These are phyloP conservation scores for Sphenopsis melanotis DNA, from an alignment of 2,797 vertebrate genomes.

Conservation along the genomic window DNA sequence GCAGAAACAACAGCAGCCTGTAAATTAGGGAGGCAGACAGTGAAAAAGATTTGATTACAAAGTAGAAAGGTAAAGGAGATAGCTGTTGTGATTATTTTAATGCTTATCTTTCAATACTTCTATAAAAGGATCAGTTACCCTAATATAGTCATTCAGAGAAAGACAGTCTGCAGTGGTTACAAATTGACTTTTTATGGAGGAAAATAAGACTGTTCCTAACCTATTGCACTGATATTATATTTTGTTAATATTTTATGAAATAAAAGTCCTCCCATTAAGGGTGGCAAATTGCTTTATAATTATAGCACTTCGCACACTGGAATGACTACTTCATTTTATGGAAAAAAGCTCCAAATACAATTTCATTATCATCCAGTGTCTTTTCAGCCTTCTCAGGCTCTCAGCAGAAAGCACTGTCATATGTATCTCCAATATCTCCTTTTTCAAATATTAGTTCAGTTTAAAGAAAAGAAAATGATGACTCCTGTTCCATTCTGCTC, in stretches of 20 bases:
- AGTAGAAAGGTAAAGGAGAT: background rate
- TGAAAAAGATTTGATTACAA: constrained; percentile 31
- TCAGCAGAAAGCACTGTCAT: background rate
- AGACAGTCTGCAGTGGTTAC: constrained; percentile 58
- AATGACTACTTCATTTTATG: constrained; percentile 70
- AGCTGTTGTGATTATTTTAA: constrained; percentile 28
- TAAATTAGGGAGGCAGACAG: background rate
- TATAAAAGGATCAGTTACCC: constrained; percentile 30
- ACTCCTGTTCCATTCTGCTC: background rate
- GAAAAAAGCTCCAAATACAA: constrained; percentile 65
- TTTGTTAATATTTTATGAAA: constrained; percentile 84
- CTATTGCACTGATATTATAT: constrained; percentile 78
- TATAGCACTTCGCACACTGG: constrained; percentile 72
- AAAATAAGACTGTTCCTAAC: constrained; percentile 77
- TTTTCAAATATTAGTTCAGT: constrained; percentile 65
- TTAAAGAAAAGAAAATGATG: constrained; percentile 26
- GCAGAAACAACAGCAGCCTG: background rate
- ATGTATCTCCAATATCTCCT: background rate
- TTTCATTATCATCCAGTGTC: constrained; percentile 48
- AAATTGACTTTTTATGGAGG: constrained; percentile 77
- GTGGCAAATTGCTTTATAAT: constrained; percentile 79
- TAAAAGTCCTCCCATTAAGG: constrained; percentile 77
- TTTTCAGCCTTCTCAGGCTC: constrained; percentile 47
- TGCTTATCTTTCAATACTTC: constrained; percentile 17
- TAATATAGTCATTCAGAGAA: constrained; percentile 56